A percentile compares a stretch with the other conserved stretches of the same genome.
Conservation (phyloP, 2,888 invertebrate species). For the Bellardia pandia region DNA sequence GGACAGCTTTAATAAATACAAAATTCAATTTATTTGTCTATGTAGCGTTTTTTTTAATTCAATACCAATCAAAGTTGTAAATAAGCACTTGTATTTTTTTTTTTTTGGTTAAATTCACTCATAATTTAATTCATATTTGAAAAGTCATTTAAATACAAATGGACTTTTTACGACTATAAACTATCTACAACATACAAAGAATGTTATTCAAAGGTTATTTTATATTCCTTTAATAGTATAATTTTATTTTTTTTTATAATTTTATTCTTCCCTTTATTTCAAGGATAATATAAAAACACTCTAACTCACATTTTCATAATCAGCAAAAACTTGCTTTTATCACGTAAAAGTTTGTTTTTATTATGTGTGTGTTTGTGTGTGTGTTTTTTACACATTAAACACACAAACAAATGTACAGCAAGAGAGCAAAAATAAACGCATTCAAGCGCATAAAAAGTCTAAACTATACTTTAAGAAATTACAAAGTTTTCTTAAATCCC, state of each 20-base stretch:
- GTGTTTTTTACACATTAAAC: constrained; percentile 4
- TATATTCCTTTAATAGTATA: constrained; percentile 36
- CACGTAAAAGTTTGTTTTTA: constrained; percentile 69
- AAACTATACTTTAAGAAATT: constrained; percentile 69
- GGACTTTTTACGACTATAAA: background rate
- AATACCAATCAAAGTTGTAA: too few relatives aligned
- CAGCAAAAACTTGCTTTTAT: constrained; percentile 72
- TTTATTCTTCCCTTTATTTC: constrained; percentile 48
- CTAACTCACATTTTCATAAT: constrained; percentile 71
- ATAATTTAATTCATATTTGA: background rate
- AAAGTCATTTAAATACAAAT: constrained; percentile 1
- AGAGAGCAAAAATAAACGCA: constrained; percentile 44
- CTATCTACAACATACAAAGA: background rate
- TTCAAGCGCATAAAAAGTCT: constrained; percentile 63
- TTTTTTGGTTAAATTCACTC: background rate
- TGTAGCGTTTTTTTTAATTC: too few relatives aligned
- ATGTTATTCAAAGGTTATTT: background rate
- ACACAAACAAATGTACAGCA: background rate
- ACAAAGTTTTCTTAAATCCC: constrained; percentile 65
- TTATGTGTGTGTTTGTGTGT: constrained; percentile 15
- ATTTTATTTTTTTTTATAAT: constrained; percentile 39
- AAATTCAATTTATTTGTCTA: too few relatives aligned
- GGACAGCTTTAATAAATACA: too few relatives aligned
- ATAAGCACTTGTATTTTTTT: too few relatives aligned
- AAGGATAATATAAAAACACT: constrained; percentile 67